Conservation (phyloP, 2,888 invertebrate species). For the Dynastes tityus region DNA sequence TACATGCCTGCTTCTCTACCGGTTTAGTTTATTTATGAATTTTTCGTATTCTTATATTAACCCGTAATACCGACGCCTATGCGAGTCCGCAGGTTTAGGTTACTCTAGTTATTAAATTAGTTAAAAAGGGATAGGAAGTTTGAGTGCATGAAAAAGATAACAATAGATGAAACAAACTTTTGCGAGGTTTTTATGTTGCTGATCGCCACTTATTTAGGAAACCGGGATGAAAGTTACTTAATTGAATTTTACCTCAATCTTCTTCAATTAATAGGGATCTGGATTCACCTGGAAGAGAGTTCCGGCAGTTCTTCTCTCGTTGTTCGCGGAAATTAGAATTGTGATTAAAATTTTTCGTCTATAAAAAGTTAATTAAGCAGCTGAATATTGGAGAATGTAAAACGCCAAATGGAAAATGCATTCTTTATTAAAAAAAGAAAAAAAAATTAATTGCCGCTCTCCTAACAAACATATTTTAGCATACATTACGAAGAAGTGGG, state of each 20-base stretch:
- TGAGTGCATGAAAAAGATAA: too few species aligned
- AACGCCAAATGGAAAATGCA: neutral
- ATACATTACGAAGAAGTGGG: neutral
- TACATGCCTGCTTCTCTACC: too few species aligned
- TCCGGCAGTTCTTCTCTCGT: neutral
- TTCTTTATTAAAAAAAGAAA: neutral
- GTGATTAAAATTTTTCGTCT: conserved; percentile 17
- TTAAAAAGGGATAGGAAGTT: too few species aligned
- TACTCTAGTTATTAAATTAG: too few species aligned
- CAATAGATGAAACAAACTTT: too few species aligned
- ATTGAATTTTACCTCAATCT: neutral
- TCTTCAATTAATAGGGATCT: neutral
- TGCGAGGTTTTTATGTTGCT: too few species aligned
- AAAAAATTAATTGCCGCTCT: neutral
- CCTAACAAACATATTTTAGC: neutral
- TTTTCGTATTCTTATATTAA: too few species aligned
- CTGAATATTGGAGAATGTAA: neutral
- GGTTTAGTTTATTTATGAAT: too few species aligned
- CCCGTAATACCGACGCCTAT: too few species aligned
- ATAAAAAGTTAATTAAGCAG: conserved; percentile 17
- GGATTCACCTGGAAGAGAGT: neutral
- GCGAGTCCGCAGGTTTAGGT: too few species aligned
- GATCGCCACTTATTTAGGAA: too few species aligned
- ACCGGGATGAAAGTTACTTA: neutral
- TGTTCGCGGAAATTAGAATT: conserved; percentile 2